Conservation (phyloP, 2,888 invertebrate genomes). For the Chironomus tentans region DNA sequence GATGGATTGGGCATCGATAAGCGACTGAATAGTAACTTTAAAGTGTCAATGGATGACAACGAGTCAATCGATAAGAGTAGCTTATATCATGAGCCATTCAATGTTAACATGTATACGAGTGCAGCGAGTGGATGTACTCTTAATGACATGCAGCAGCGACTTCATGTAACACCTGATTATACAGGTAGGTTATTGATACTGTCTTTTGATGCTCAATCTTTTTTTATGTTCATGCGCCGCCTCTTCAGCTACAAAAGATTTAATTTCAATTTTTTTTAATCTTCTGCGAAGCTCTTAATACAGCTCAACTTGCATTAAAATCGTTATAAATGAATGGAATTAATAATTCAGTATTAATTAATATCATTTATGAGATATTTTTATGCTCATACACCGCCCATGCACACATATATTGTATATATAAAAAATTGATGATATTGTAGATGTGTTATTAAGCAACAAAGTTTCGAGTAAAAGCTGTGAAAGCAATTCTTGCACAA, state of each 20-base stretch:
- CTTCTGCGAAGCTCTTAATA: no score
- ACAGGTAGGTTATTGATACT: conserved; percentile 43
- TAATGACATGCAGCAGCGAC: conserved; percentile 42
- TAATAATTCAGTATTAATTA: conserved; percentile 2
- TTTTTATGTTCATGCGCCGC: background rate
- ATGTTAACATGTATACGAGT: conserved; percentile 44
- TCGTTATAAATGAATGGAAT: background rate
- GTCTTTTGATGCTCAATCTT: background rate
- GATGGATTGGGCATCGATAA: conserved; percentile 43
- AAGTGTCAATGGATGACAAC: conserved; percentile 43
- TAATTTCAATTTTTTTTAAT: no score
- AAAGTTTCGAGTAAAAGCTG: no score
- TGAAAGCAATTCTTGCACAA: no score
- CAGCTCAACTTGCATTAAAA: no score
- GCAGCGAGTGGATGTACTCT: conserved; percentile 43
- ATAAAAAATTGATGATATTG: background rate
- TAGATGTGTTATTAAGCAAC: no score
- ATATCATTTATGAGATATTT: background rate
- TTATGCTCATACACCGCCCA: background rate
- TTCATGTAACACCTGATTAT: conserved; percentile 48
- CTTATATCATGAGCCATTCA: conserved; percentile 45
- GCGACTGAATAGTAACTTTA: conserved; percentile 43
- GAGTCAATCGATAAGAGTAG: conserved; percentile 44
- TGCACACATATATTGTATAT: background rate
- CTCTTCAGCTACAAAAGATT: background rate